Base-by-base conservation (phyloP, 2,113 vertebrate species). In the Centropristis striata region DNA sequence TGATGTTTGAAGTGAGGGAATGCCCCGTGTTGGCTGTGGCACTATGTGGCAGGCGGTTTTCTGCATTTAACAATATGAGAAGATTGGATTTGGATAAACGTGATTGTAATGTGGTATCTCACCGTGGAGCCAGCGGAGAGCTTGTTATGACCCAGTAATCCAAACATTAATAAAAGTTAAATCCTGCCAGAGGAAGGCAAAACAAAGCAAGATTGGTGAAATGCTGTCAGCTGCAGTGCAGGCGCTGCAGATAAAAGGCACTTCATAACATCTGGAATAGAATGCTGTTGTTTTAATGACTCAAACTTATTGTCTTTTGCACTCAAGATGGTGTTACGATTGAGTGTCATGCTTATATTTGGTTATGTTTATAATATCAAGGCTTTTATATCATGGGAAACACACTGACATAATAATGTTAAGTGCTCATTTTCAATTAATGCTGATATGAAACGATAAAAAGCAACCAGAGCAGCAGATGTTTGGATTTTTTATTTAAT, bases 141-240 rank as follows among this genome's bases (percentile, higher is more conserved):
- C 47, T 71, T 66, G 83, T 70, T 86, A 55, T 87, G 80, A 84
- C 75, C 82, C 78, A 74, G 66, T 76, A 71, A 82, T 86, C 75
- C 78, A 84, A 87, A 88, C 82, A 81, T 80, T 84, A 80, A 83
- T 80, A 80, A 87, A 87, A 78, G 57, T 75, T 70, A 51, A 86
- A 81, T 81, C 83, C 76, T 78, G 81, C 76, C 81, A 83, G 66
- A 83, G 51, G 55, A 87, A 68, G 42, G 23, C 23, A 68, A 83
- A 78, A 81, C 73, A 77, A 71, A 71, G 65, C 41, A 12, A 27
- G 27, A 16, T 9, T 54, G 54, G 16, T 47, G 68, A 57, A 54
- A 42, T 36, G 65, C 47, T 18, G 44, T 53, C 32, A 15, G 55
- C 16, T 15, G 4, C 57, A 25, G n/a, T 15, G 21, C 74, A 54